A percentile compares a stretch with the other conserved stretches of the same genome.
Conservation (phyloP, 2,797 vertebrate species). For the Meda fulgida region DNA sequence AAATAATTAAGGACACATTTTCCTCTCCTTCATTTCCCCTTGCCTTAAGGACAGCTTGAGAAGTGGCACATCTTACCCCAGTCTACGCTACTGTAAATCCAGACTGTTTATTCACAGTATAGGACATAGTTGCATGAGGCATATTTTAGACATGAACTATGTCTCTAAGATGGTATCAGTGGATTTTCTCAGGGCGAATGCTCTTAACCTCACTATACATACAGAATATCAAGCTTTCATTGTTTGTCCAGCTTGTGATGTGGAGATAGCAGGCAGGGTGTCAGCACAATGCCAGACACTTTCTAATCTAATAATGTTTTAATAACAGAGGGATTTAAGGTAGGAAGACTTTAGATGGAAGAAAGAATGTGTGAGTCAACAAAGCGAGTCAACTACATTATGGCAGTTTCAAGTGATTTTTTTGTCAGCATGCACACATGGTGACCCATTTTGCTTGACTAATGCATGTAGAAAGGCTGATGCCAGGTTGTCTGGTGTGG, state of each 20-base stretch:
- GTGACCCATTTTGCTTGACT: constrained; percentile 23
- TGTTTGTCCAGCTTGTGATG: constrained; percentile 41
- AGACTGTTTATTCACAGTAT: neutral
- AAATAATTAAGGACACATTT: neutral
- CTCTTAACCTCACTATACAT: neutral
- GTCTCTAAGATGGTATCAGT: constrained; percentile 13
- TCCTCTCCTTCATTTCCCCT: neutral
- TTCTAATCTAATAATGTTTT: constrained; percentile 62
- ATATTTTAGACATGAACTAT: neutral
- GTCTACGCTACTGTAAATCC: neutral
- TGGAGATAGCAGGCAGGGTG: constrained; percentile 44
- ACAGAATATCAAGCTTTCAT: constrained; percentile 21
- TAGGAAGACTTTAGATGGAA: constrained; percentile 53
- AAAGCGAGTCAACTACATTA: constrained; percentile 15
- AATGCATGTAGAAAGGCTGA: constrained; percentile 45
- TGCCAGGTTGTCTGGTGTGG: constrained; percentile 54
- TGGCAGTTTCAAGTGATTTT: neutral
- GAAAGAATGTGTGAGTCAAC: constrained; percentile 34
- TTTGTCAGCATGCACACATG: constrained; percentile 21
- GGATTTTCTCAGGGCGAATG: neutral
- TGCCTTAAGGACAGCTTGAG: neutral
- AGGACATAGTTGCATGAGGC: neutral
- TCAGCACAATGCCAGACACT: constrained; percentile 50
- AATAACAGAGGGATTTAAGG: constrained; percentile 57
- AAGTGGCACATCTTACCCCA: constrained; percentile 6